Conservation (phyloP, 2,888 invertebrate genomes). For the Epicampocera succincta region DNA sequence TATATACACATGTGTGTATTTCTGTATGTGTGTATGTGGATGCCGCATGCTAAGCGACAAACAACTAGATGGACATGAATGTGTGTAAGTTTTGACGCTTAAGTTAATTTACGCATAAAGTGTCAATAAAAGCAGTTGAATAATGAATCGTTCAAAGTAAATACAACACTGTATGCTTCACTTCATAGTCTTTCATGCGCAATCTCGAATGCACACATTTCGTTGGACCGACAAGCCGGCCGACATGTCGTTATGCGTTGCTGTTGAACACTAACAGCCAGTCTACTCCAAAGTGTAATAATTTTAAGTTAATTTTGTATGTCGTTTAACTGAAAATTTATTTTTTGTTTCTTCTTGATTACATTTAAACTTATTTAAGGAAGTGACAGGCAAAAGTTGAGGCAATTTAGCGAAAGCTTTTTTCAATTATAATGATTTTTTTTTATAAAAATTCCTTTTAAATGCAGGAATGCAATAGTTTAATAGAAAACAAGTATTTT, state of each 20-base stretch:
- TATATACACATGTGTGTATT: background rate
- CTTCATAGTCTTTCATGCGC: constrained; percentile 18
- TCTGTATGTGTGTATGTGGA: too few relatives aligned
- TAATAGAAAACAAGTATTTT: too few relatives aligned
- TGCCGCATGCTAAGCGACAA: background rate
- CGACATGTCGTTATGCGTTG: constrained; percentile 16
- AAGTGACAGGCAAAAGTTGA: constrained; percentile 9
- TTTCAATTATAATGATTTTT: too few relatives aligned
- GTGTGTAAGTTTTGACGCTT: constrained; percentile 64
- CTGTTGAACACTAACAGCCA: constrained; percentile 20
- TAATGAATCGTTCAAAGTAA: constrained; percentile 66
- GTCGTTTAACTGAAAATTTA: constrained; percentile 40
- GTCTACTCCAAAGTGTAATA: constrained; percentile 34
- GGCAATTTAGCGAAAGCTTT: background rate
- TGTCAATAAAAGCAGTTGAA: constrained; percentile 69
- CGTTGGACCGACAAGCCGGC: background rate
- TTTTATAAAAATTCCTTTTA: too few relatives aligned
- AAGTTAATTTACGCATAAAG: constrained; percentile 69
- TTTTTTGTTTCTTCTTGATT: constrained; percentile 48
- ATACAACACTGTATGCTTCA: constrained; percentile 55
- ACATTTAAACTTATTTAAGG: constrained; percentile 4
- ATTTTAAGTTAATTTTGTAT: constrained; percentile 58
- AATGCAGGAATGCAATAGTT: too few relatives aligned
- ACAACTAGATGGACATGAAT: constrained; percentile 11
- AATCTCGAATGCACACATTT: background rate